phyloP scores from a whole-genome alignment of 1,140 invertebrate genomes.

The Arion vulgaris region DNA sequence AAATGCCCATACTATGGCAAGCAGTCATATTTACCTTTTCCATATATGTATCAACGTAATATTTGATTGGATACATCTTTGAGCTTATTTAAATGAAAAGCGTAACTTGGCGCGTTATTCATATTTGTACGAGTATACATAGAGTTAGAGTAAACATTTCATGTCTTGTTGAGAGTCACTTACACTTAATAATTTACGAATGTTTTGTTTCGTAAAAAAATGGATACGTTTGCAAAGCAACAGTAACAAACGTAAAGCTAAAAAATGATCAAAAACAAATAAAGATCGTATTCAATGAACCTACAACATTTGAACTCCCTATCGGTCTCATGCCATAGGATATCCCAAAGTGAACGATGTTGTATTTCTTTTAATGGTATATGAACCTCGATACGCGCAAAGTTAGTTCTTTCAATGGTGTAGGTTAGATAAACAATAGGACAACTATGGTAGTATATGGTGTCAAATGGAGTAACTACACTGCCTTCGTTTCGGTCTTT shows the following conservation, averaged over 20 bases:
- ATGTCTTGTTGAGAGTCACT: background rate
- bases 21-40: background rate
- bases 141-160: no score
- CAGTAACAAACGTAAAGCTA: background rate
- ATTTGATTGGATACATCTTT: background rate
- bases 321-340: no score
- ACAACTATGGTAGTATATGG: background rate
- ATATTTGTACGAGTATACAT: no score
- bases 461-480: background rate
- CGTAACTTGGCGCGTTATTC: background rate
- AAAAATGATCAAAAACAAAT: background rate
- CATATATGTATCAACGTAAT: background rate
- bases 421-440: background rate
- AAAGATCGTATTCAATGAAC: no score
- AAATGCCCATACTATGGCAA: background rate
- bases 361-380: no score
- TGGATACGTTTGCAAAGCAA: no score
- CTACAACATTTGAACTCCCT: no score
- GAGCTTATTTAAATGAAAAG: background rate
- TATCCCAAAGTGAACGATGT: no score
- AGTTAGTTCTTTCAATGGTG: background rate
- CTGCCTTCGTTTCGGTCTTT: background rate
- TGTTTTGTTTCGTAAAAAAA: background rate
- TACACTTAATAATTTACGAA: background rate
- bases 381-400: no score